These are phyloP conservation scores for Scophthalmus maximus DNA, from an alignment of 2,113 vertebrate species.

Conservation along the genomic window DNA sequence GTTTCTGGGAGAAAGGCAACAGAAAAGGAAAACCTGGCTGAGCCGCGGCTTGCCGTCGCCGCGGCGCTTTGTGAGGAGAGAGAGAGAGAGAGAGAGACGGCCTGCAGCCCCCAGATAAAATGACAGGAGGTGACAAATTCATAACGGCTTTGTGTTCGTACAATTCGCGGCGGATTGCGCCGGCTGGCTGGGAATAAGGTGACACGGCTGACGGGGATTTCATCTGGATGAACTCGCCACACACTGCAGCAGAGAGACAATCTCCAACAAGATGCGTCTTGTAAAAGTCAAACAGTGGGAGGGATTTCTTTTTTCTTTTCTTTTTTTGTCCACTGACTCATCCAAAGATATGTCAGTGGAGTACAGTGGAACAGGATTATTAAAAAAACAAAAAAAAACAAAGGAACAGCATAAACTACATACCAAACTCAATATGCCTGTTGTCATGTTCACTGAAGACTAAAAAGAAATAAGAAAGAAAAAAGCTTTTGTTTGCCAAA, in stretches of 20 bases:
- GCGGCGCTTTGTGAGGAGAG: slow-evolving; percentile 61
- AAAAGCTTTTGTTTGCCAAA: not conserved
- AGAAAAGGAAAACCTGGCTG: slow-evolving; percentile 53
- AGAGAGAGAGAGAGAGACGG: too few species aligned
- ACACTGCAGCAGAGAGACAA: slow-evolving; percentile 65
- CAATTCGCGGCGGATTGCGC: slow-evolving; percentile 75
- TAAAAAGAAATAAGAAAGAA: not conserved
- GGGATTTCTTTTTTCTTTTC: slow-evolving; percentile 38
- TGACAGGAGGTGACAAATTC: slow-evolving; percentile 80
- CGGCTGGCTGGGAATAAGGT: slow-evolving; percentile 73
- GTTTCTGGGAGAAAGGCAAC: slow-evolving; percentile 44
- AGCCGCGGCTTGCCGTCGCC: slow-evolving; percentile 48
- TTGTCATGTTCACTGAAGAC: not conserved
- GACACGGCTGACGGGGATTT: slow-evolving; percentile 80
- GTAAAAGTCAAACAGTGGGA: slow-evolving; percentile 58
- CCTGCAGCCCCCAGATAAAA: slow-evolving; percentile 83
- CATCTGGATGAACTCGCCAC: slow-evolving; percentile 72
- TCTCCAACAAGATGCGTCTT: slow-evolving; percentile 63
- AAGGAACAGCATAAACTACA: too few species aligned
- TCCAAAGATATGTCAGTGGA: slow-evolving; percentile 21
- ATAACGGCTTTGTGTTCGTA: slow-evolving; percentile 80
- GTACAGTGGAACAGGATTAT: slow-evolving; percentile 9
- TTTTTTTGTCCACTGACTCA: not conserved
- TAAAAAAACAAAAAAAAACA: slow-evolving; percentile 11
- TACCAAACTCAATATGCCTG: not conserved